A percentile compares a stretch with the other conserved stretches of the same genome.
Evolutionary conservation across 2,888 invertebrate species (phyloP).

Genomic region (Diachrysia chrysitis): DNA sequence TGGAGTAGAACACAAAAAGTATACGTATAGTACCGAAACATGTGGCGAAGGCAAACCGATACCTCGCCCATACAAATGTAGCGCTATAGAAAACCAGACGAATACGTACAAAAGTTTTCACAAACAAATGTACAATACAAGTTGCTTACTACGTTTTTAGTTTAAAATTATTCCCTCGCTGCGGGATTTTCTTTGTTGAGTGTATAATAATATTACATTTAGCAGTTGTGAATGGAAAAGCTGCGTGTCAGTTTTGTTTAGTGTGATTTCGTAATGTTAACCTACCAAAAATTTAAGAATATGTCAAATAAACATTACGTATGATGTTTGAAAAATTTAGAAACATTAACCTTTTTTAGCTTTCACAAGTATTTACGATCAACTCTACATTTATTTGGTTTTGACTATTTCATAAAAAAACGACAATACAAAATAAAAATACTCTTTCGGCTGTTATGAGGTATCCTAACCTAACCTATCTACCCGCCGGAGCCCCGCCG

Average conservation of each 20-base stretch:
- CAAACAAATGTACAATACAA: constrained; percentile 7
- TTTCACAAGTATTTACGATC: neutral
- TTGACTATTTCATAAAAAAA: too few species aligned
- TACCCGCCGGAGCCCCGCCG: too few species aligned
- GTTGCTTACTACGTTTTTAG: neutral
- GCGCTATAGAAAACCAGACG: neutral
- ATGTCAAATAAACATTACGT: too few species aligned
- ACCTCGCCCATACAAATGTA: constrained; percentile 36
- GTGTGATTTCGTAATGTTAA: neutral
- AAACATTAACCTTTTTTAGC: neutral
- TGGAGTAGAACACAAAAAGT: constrained; percentile 23
- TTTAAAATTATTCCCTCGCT: constrained; percentile 2
- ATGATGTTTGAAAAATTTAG: too few species aligned
- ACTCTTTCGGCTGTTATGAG: too few species aligned
- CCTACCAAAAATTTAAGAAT: neutral
- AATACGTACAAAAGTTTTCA: constrained; percentile 7
- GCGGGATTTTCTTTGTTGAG: neutral
- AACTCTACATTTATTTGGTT: too few species aligned
- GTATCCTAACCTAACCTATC: too few species aligned
- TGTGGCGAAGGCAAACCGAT: constrained; percentile 25
- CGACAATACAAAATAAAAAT: too few species aligned
- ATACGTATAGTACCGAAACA: constrained; percentile 22
- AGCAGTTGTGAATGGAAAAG: neutral
- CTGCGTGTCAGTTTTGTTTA: neutral
- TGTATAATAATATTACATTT: constrained; percentile 2